Conservation (phyloP, 2,797 vertebrate genomes). For the Tenualosa thibaudeaui region DNA sequence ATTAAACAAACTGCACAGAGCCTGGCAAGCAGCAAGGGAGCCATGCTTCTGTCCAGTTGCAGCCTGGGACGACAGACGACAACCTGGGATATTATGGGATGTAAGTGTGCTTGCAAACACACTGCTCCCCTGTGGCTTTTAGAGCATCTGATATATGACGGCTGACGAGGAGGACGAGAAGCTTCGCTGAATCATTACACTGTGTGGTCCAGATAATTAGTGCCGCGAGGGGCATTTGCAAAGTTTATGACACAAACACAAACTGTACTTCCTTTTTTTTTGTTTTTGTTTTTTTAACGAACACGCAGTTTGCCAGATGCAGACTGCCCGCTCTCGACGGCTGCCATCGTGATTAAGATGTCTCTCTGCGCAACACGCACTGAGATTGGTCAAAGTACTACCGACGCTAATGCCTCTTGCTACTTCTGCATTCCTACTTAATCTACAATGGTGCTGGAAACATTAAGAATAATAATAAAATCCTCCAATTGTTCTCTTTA, state of each 20-base stretch:
- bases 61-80: neutral
- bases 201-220: slow-evolving; percentile 9
- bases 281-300: neutral
- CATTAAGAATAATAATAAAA: neutral
- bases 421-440: neutral
- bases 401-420: neutral
- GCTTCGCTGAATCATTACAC: slow-evolving; percentile 11
- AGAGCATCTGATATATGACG: slow-evolving; percentile 36
- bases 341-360: neutral
- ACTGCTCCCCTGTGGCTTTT: slow-evolving; percentile 30
- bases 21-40: neutral
- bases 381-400: neutral
- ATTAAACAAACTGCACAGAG: slow-evolving; percentile 69
- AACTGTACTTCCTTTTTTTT: neutral
- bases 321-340: neutral
- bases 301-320: neutral
- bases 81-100: neutral
- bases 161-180: slow-evolving; percentile 19
- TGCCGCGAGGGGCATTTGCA: neutral
- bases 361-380: neutral
- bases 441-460: neutral
- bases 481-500: slow-evolving; percentile 26
- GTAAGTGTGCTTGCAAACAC: slow-evolving; percentile 28
- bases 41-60: neutral
- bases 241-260: slow-evolving; percentile 16